Evolutionary conservation across 1,140 invertebrate genomes (phyloP).

Genomic region (Achatina immaculata): DNA sequence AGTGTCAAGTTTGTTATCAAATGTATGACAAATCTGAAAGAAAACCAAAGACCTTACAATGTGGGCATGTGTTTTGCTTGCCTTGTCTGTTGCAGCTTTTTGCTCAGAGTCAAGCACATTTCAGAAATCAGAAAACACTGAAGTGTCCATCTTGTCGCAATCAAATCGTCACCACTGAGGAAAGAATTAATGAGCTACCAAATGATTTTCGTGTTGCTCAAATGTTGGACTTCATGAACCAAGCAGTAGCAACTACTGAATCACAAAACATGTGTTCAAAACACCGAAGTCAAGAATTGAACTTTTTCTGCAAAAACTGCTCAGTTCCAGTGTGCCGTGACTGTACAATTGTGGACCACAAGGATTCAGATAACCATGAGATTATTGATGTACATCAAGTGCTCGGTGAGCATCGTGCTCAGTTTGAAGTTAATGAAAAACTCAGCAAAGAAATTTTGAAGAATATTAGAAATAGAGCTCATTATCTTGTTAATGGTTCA

Average conservation of each 20-base stretch:
- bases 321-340: too few relatives aligned
- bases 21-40: conserved; percentile 56
- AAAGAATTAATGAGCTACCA: conserved; percentile 59
- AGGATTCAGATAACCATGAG: conserved; percentile 58
- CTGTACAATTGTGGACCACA: conserved; percentile 67
- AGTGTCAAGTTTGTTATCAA: conserved; percentile 62
- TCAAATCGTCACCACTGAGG: conserved; percentile 57
- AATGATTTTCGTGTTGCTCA: conserved; percentile 64
- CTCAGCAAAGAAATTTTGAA: conserved; percentile 55
- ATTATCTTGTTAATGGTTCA: conserved; percentile 58
- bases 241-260: conserved; percentile 47
- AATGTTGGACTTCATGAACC: conserved; percentile 65
- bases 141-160: conserved; percentile 65
- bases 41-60: conserved; percentile 63
- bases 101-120: conserved; percentile 57
- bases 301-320: conserved; percentile 68
- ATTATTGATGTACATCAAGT: conserved; percentile 62
- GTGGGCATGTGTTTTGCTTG: too few relatives aligned
- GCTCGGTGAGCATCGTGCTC: conserved; percentile 53
- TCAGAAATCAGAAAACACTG: conserved; percentile 53
- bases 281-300: conserved; percentile 64
- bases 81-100: conserved; percentile 60
- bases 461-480: conserved; percentile 57
- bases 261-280: conserved; percentile 63
- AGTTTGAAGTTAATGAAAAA: conserved; percentile 58